These are phyloP conservation scores for Habrosyne pyritoides DNA, from an alignment of 2,888 invertebrate species.

Conservation along the genomic window DNA sequence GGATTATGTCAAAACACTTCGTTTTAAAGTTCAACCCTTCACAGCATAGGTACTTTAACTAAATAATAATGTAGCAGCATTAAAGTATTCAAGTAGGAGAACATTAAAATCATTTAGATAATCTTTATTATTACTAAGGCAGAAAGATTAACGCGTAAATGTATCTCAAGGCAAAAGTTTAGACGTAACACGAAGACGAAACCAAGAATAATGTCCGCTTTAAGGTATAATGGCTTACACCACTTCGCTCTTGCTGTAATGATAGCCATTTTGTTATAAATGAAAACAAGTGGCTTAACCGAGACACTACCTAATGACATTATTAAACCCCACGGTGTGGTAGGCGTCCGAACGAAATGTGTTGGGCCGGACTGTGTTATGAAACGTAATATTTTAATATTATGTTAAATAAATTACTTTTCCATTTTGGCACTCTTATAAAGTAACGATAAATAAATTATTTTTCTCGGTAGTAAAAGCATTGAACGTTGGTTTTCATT, in stretches of 20 bases:
- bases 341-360: conserved; percentile 10
- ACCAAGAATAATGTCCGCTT: conserved; percentile 63
- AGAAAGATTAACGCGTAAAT: conserved; percentile 9
- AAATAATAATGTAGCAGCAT: conserved; percentile 2
- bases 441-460: too few species aligned
- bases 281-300: conserved; percentile 69
- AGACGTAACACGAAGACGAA: conserved; percentile 49
- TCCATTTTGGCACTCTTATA: too few species aligned
- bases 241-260: conserved; percentile 70
- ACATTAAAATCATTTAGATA: conserved; percentile 9
- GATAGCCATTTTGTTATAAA: conserved; percentile 66
- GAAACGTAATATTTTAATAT: background rate
- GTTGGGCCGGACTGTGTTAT: conserved; percentile 6
- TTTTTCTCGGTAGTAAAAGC: too few species aligned
- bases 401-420: too few species aligned
- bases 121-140: conserved; percentile 7
- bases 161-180: conserved; percentile 41
- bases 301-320: conserved; percentile 59
- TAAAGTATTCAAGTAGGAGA: conserved; percentile 9
- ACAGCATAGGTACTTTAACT: background rate
- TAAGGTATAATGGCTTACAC: conserved; percentile 62
- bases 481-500: too few species aligned
- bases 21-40: background rate
- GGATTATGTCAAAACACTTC: background rate
- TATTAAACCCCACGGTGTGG: conserved; percentile 21